A percentile compares a stretch with the other conserved stretches of the same genome.
Evolutionary conservation across 92 coral and sea anemone species (phyloP).

Genomic region (Montipora capitata): DNA sequence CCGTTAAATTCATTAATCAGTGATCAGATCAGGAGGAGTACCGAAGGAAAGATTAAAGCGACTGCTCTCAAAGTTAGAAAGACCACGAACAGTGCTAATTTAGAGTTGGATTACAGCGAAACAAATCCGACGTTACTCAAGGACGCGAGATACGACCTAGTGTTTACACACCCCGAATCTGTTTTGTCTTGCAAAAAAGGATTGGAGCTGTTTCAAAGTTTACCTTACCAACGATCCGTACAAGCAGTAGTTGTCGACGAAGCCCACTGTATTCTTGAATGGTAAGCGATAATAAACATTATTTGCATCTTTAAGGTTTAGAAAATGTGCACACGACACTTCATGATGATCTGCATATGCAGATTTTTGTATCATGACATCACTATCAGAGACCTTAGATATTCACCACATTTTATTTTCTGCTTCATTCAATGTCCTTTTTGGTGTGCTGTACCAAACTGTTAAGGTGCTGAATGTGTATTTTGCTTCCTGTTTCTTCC

Average conservation of each 20-base stretch:
- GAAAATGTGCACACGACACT: background rate
- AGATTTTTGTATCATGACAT: background rate
- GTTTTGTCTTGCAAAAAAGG: slow-evolving; percentile 61
- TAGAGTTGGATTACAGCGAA: slow-evolving; percentile 24
- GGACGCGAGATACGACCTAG: slow-evolving; percentile 49
- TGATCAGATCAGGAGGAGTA: slow-evolving; percentile 66
- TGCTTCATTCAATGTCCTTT: slow-evolving; percentile 8
- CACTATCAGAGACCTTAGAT: slow-evolving; percentile 4
- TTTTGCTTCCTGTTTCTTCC: slow-evolving; percentile 19
- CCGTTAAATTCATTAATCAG: slow-evolving; percentile 63
- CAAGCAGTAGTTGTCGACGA: slow-evolving; percentile 71
- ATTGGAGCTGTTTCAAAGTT: slow-evolving; percentile 57
- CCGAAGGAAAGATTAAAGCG: slow-evolving; percentile 57
- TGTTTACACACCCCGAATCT: slow-evolving; percentile 65
- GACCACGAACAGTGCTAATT: slow-evolving; percentile 3
- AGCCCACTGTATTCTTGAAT: slow-evolving; percentile 76
- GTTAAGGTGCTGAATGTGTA: background rate
- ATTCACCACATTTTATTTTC: background rate
- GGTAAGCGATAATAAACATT: slow-evolving; percentile 37
- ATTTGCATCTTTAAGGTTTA: background rate
- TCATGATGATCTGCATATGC: background rate
- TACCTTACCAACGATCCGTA: slow-evolving; percentile 54
- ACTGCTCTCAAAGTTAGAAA: slow-evolving; percentile 41
- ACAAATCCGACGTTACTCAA: slow-evolving; percentile 32
- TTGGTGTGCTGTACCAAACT: background rate